A percentile compares a stretch with the other conserved stretches of the same genome.
phyloP scores from a whole-genome alignment of 2,797 vertebrate genomes.

The Tokudaia muenninki region DNA sequence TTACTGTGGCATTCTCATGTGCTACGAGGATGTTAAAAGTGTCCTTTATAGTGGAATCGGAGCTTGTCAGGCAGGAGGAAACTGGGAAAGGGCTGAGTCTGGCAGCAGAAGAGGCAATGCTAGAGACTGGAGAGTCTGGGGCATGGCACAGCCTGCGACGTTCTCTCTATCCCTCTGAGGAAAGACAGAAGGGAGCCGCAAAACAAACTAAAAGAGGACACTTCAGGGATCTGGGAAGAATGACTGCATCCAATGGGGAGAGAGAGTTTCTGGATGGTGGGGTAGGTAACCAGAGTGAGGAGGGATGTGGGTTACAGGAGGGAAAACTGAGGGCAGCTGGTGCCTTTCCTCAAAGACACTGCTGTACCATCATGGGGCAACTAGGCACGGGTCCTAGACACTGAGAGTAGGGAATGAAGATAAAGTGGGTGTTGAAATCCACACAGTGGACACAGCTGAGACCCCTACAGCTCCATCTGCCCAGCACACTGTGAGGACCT shows the following conservation, averaged over 20 bases:
- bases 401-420: not conserved
- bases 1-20: not conserved
- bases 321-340: not conserved
- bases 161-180: not conserved
- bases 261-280: not conserved
- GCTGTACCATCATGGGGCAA: rapidly evolving
- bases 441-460: not conserved
- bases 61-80: not conserved
- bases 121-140: not conserved
- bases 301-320: not conserved
- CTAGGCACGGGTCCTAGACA: not conserved
- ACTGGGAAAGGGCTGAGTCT: not conserved
- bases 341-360: not conserved
- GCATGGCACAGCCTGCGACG: not conserved
- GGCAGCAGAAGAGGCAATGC: not conserved
- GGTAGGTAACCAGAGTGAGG: not conserved
- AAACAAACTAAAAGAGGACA: not conserved
- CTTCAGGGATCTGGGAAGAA: not conserved
- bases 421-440: not conserved
- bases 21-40: not conserved
- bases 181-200: rapidly evolving
- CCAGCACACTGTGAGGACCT: not conserved
- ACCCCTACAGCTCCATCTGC: not conserved
- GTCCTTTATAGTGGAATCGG: not conserved
- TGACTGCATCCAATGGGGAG: not conserved